These are phyloP conservation scores for Pachliopta kotzebuea DNA, from an alignment of 2,888 invertebrate species.

Conservation along the genomic window DNA sequence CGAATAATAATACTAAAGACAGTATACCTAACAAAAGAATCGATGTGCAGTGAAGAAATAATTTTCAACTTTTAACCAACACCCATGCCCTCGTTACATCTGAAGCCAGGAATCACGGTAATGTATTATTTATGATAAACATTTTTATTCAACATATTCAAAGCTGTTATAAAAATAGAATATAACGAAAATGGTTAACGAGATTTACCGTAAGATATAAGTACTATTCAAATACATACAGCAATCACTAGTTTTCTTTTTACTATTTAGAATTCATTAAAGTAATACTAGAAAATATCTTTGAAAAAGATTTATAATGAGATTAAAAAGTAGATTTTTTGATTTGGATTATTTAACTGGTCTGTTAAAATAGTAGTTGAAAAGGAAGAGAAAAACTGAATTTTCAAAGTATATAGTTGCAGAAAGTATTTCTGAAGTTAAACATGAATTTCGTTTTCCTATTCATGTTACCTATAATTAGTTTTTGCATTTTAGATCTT, in stretches of 20 bases:
- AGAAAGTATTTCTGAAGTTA: background rate
- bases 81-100: conserved; percentile 74
- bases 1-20: conserved; percentile 44
- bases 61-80: conserved; percentile 31
- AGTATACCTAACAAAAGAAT: conserved; percentile 37
- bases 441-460: too few species aligned
- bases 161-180: conserved; percentile 51
- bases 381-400: background rate
- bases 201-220: background rate
- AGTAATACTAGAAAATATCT: background rate
- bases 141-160: conserved; percentile 42
- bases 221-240: background rate
- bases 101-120: conserved; percentile 77
- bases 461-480: background rate
- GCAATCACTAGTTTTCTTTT: too few species aligned
- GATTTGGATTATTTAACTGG: background rate
- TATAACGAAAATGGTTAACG: conserved; percentile 32
- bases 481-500: conserved; percentile 23
- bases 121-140: conserved; percentile 38
- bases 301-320: background rate
- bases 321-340: background rate
- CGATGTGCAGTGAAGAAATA: conserved; percentile 61
- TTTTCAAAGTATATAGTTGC: background rate
- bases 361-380: background rate
- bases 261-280: background rate